Conservation (phyloP, 1,140 invertebrate genomes). For the Copidosoma floridanum region DNA sequence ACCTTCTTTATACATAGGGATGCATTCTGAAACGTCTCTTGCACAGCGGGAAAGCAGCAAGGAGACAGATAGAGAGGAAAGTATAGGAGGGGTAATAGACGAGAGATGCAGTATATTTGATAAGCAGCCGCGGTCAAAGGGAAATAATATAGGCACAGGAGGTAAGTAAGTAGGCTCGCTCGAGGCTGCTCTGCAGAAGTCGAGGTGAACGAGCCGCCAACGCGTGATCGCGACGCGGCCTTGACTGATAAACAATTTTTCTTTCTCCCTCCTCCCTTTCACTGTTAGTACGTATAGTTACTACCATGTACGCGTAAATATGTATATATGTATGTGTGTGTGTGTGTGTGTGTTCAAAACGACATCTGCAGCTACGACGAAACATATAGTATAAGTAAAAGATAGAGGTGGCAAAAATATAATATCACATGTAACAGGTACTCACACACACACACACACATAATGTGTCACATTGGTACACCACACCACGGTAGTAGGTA, state of each 20-base stretch:
- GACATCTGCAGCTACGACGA: too few species aligned
- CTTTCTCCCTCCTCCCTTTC: neutral
- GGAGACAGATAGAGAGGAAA: neutral
- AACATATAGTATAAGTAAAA: neutral
- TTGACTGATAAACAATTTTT: conserved; percentile 26
- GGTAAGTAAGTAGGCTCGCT: neutral
- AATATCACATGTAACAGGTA: too few species aligned
- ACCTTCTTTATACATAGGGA: too few species aligned
- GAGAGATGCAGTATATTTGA: conserved; percentile 3
- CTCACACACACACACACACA: too few species aligned
- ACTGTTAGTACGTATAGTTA: too few species aligned
- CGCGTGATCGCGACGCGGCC: conserved; percentile 23
- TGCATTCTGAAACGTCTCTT: neutral
- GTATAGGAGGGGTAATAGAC: neutral
- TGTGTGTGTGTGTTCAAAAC: too few species aligned
- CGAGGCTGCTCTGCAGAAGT: neutral
- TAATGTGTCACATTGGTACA: too few species aligned
- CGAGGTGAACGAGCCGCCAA: conserved; percentile 13
- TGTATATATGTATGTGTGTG: too few species aligned
- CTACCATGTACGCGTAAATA: too few species aligned
- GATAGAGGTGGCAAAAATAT: too few species aligned
- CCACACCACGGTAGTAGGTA: too few species aligned
- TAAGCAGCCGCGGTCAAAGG: conserved; percentile 7
- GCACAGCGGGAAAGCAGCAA: neutral
- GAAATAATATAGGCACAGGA: conserved; percentile 4